phyloP scores from a whole-genome alignment of 92 coral and sea anemone species.

The Diadumene lineata region DNA sequence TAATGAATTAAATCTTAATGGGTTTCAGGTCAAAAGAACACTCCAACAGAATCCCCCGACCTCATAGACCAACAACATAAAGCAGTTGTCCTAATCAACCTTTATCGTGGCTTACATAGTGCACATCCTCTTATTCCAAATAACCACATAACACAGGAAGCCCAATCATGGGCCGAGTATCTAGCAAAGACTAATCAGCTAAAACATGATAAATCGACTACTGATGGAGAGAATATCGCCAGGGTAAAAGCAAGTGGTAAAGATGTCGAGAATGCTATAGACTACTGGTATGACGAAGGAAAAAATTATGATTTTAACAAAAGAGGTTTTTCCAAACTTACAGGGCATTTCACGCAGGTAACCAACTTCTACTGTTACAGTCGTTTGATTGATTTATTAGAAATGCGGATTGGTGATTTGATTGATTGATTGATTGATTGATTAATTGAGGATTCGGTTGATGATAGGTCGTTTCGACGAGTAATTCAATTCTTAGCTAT shows the following conservation, averaged over 20 bases:
- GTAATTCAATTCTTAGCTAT: too few species aligned
- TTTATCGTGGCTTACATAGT: slow-evolving; percentile 64
- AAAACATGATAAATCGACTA: slow-evolving; percentile 33
- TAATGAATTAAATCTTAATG: too few species aligned
- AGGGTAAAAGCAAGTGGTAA: slow-evolving; percentile 46
- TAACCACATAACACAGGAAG: slow-evolving; percentile 45
- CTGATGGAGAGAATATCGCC: slow-evolving; percentile 78
- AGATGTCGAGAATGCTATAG: slow-evolving; percentile 57
- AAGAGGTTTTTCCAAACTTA: slow-evolving; percentile 42
- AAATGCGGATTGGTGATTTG: too few species aligned
- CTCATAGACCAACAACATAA: slow-evolving; percentile 12
- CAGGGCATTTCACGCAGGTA: slow-evolving; percentile 86
- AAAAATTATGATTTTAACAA: slow-evolving; percentile 45
- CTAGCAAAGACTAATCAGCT: slow-evolving; percentile 57
- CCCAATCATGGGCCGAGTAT: slow-evolving; percentile 70
- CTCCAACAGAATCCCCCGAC: slow-evolving; percentile 1
- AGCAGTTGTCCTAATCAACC: slow-evolving; percentile 62
- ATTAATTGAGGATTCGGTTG: too few species aligned
- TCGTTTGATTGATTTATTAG: too few species aligned
- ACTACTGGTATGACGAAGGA: slow-evolving; percentile 75
- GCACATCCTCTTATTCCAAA: slow-evolving; percentile 42
- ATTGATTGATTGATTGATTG: background rate
- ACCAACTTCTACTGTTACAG: background rate
- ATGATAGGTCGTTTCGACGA: too few species aligned
- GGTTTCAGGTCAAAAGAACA: background rate